Base-by-base conservation (phyloP, 2,888 invertebrate genomes). In the Napeogenes inachia region DNA sequence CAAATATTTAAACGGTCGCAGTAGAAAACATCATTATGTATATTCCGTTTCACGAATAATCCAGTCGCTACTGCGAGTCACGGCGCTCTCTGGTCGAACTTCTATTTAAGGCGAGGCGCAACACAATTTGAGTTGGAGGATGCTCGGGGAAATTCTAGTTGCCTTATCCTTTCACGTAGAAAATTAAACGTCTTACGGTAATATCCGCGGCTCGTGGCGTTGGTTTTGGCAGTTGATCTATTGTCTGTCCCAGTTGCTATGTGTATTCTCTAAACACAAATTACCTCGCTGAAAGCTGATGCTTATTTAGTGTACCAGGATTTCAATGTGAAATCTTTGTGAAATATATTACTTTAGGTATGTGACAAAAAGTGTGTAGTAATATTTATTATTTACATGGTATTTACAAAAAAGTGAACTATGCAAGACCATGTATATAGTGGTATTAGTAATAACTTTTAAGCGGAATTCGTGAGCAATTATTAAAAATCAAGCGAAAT, bases 121-220 rank as follows among this genome's bases (percentile, higher is more conserved):
- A 85, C 82, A 81, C 84, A 84, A 86, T 85, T 86, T 80, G 81
- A 79, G 74, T 73, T 70, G 79, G 21, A 79, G 82, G 83, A 82
- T 79, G 80, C 79, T 79, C 74, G 75, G 77, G 84, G 82, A 84
- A 84, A 87, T 83, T 82, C 84, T 78, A 75, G 80, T 81, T 77
- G 84, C 83, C 86, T 89, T 89, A 88, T 89, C 88, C 87, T 81
- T 89, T 83, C 89, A 89, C 89, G 89, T 89, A 89, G 89, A 89
- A 89, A 89, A 89, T 89, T 89, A 89, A 89, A 89, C 84, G 89
- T 89, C 89, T 87, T 82, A 77, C 79, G 78, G 86, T 83, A 84
- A 87, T 86, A 87, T 87, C 88, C 87, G 86, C 65, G 77, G 76
- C 73, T 63, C 73, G 77, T 74, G 75, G 72, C 75, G 78, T 77